Percentiles rank a stretch among this genome's conserved stretches.
Evolutionary conservation across 2,797 vertebrate species (phyloP).

Genomic region (Cyclura pinguis): DNA sequence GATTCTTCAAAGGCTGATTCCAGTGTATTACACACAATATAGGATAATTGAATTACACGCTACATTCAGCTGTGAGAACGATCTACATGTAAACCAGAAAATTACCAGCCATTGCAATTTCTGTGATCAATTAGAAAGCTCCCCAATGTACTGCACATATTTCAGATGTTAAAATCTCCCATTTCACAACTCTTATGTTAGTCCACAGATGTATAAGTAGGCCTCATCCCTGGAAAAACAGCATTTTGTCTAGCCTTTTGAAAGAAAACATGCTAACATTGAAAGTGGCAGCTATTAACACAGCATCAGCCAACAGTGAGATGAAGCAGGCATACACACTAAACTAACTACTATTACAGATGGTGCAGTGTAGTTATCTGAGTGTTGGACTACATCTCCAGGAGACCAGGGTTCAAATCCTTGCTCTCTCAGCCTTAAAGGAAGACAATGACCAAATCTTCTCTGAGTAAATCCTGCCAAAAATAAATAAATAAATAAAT

Average conservation of each 20-base stretch:
- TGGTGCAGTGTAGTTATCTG: no score
- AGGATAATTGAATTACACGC: constrained; percentile 1
- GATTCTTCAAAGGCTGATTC: not conserved
- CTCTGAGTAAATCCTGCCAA: no score
- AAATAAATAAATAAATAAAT: no score
- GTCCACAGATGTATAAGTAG: constrained; percentile 2
- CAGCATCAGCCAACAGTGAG: not conserved
- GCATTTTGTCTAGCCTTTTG: not conserved
- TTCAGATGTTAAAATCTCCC: constrained; percentile 1
- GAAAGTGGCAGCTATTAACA: not conserved
- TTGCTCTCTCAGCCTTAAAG: not conserved
- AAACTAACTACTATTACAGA: no score
- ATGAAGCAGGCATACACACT: not conserved
- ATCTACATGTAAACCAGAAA: not conserved
- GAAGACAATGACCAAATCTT: no score
- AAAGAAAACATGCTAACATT: not conserved
- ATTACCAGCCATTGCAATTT: not conserved
- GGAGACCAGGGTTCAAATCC: no score
- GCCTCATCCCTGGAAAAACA: not conserved
- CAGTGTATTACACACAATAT: not conserved
- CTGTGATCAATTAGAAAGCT: constrained; percentile 10
- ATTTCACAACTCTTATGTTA: not conserved
- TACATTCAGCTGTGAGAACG: not conserved
- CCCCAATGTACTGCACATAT: not conserved
- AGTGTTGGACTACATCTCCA: no score